Percentiles rank a stretch among this genome's conserved stretches.
Evolutionary conservation across 1,140 invertebrate genomes (phyloP).

Genomic region (Atta texana): DNA sequence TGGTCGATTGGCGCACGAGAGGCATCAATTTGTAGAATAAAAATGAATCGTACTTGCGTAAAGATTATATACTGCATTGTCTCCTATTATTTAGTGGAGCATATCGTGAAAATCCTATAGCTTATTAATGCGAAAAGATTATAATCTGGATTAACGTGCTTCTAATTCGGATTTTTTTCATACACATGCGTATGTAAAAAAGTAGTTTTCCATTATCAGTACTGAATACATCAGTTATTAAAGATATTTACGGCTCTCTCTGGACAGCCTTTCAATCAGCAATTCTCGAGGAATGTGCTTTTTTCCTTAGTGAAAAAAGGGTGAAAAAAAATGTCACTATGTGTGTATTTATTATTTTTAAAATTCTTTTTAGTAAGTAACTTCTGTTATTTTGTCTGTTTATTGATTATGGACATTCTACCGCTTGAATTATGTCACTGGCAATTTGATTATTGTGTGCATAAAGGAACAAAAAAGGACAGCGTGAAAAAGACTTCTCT

Average conservation of each 20-base stretch:
- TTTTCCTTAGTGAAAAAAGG: not conserved
- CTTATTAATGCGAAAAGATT: not conserved
- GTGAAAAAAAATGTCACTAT: not conserved
- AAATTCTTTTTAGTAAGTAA: not conserved
- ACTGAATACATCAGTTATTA: not conserved
- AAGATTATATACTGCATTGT: slow-evolving; percentile 32
- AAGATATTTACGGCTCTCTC: not conserved
- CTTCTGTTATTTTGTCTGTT: not conserved
- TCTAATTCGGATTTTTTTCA: not conserved
- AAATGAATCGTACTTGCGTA: not conserved
- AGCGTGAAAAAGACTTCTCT: not conserved
- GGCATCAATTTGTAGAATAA: slow-evolving; percentile 1
- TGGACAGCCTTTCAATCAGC: not conserved
- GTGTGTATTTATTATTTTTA: too few species aligned
- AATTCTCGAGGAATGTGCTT: not conserved
- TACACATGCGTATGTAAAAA: not conserved
- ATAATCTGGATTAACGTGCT: not conserved
- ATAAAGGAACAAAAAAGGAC: not conserved
- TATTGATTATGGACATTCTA: slow-evolving; percentile 8
- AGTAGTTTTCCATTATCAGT: not conserved
- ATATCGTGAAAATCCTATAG: slow-evolving; percentile 12
- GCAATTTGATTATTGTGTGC: slow-evolving; percentile 1
- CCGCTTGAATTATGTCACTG: not conserved
- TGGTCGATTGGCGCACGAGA: slow-evolving; percentile 17
- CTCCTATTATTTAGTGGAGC: slow-evolving; percentile 40